Percentiles rank a stretch among this genome's conserved stretches.
These are phyloP conservation scores for Melospiza melodia DNA, from an alignment of 2,113 vertebrate species.

Conservation along the genomic window DNA sequence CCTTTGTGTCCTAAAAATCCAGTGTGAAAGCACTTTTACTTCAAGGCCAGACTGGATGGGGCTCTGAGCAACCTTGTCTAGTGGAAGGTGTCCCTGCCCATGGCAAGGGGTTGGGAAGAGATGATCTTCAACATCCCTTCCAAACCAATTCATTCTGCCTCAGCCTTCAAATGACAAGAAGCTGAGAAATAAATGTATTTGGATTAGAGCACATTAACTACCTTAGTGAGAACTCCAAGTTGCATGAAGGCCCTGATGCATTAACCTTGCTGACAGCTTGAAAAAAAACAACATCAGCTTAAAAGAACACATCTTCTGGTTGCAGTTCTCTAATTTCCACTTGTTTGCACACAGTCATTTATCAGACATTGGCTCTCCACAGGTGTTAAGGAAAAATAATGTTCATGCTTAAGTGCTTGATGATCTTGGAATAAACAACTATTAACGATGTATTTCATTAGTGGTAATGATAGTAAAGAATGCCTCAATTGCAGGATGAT, in stretches of 20 bases:
- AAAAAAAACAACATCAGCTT: neutral
- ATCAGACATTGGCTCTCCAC: neutral
- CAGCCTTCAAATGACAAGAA: neutral
- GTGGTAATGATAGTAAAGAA: neutral
- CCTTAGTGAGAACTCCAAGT: neutral
- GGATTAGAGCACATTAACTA: neutral
- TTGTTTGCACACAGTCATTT: constrained; percentile 20
- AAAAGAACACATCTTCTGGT: neutral
- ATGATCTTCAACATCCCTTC: neutral
- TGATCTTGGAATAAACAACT: constrained; percentile 32
- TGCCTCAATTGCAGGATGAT: neutral
- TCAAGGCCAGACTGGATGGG: neutral
- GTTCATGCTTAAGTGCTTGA: neutral
- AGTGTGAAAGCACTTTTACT: neutral
- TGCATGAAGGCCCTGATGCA: neutral
- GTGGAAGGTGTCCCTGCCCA: neutral
- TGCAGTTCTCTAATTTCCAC: neutral
- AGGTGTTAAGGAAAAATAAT: constrained; percentile 10
- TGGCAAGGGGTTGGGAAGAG: neutral
- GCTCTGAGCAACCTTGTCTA: neutral
- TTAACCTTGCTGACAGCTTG: neutral
- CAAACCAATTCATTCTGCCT: neutral
- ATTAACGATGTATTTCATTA: neutral
- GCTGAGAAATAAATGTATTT: neutral
- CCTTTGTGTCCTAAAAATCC: neutral